A percentile compares a stretch with the other conserved stretches of the same genome.
These are phyloP conservation scores for Escarpia spicata DNA, from an alignment of 2,888 invertebrate species.

Conservation along the genomic window DNA sequence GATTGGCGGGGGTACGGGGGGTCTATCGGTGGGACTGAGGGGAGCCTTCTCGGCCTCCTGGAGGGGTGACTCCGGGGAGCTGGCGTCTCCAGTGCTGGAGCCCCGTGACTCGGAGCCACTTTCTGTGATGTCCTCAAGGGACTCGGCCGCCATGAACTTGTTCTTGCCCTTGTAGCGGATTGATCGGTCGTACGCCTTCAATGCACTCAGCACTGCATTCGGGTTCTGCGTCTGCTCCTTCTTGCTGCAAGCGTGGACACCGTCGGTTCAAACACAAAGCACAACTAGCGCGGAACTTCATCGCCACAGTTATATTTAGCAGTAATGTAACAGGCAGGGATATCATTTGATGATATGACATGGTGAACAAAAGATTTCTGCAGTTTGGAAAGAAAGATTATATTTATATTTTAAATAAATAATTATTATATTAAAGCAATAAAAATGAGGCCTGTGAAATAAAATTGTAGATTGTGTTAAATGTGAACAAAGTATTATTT, in stretches of 20 bases:
- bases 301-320: not conserved
- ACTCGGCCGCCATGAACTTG: constrained; percentile 36
- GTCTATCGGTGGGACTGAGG: not conserved
- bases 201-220: constrained; percentile 87
- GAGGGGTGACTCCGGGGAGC: not conserved
- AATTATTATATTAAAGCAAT: too few relatives aligned
- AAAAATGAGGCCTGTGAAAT: too few relatives aligned
- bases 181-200: constrained; percentile 81
- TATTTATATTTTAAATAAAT: too few relatives aligned
- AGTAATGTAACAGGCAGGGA: too few relatives aligned
- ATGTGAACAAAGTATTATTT: too few relatives aligned
- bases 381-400: too few relatives aligned
- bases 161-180: constrained; percentile 30
- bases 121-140: constrained; percentile 34
- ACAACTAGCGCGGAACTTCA: constrained; percentile 8
- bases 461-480: too few relatives aligned
- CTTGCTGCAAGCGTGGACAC: constrained; percentile 34
- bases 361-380: too few relatives aligned
- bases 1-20: not conserved
- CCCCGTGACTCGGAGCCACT: constrained; percentile 20
- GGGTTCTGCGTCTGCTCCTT: constrained; percentile 91
- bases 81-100: not conserved
- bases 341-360: too few relatives aligned
- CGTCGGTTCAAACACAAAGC: not conserved
- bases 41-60: not conserved